These are phyloP conservation scores for Anarrhichthys ocellatus DNA, from an alignment of 2,113 vertebrate species.

Conservation along the genomic window DNA sequence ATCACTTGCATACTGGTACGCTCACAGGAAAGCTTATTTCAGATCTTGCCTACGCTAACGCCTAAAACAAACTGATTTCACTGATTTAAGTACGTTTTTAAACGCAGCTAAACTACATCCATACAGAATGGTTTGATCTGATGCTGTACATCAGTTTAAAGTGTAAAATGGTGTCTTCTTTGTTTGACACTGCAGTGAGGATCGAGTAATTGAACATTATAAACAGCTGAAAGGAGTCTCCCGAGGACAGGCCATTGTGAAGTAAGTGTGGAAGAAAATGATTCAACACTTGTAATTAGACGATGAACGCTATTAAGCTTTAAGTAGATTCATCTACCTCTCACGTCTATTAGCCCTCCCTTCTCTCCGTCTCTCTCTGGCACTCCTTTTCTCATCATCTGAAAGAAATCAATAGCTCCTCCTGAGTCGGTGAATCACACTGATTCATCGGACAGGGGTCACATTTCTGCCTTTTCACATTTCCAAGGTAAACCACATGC, in stretches of 20 bases:
- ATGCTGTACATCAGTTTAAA: not conserved
- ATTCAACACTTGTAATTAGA: slow-evolving; percentile 26
- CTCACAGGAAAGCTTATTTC: not conserved
- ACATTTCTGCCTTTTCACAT: slow-evolving; percentile 15
- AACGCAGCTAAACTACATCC: not conserved
- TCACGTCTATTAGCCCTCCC: slow-evolving; percentile 45
- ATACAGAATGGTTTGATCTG: not conserved
- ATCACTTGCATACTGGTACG: slow-evolving; percentile 96
- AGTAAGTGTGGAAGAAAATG: slow-evolving; percentile 86
- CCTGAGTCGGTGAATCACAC: slow-evolving; percentile 48
- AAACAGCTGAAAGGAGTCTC: slow-evolving; percentile 95
- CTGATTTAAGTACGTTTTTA: not conserved
- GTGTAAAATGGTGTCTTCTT: slow-evolving; percentile 13
- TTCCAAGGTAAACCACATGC: slow-evolving; percentile 27
- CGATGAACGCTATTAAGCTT: slow-evolving; percentile 33
- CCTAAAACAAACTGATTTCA: not conserved
- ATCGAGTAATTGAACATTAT: slow-evolving; percentile 95
- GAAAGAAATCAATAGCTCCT: slow-evolving; percentile 72
- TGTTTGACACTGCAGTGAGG: slow-evolving; percentile 88
- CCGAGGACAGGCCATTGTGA: slow-evolving; percentile 96
- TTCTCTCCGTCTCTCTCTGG: slow-evolving; percentile 14
- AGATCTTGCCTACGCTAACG: not conserved
- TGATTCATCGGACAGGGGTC: slow-evolving; percentile 39
- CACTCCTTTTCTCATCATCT: slow-evolving; percentile 52
- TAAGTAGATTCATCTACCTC: slow-evolving; percentile 62